phyloP scores from a whole-genome alignment of 2,888 invertebrate species.

The Laspeyria flexula region DNA sequence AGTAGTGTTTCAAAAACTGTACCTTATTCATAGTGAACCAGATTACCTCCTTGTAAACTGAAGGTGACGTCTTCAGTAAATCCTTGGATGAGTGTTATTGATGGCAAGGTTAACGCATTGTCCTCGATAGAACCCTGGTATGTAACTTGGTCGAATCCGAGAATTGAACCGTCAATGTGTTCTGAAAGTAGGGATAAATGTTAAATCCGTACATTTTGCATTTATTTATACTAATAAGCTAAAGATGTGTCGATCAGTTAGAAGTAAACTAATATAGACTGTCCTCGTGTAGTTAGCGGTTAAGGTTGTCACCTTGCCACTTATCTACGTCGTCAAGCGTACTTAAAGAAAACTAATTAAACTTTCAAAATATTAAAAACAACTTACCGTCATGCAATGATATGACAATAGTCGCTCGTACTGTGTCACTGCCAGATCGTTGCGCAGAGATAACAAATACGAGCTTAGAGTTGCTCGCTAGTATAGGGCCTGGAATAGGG shows the following conservation, averaged over 20 bases:
- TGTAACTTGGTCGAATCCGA: slow-evolving; percentile 35
- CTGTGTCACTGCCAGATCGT: slow-evolving; percentile 16
- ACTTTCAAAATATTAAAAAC: too few relatives aligned
- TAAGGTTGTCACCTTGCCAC: too few relatives aligned
- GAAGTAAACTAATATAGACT: too few relatives aligned
- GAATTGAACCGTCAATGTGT: slow-evolving; percentile 12
- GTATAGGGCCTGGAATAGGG: slow-evolving; percentile 23
- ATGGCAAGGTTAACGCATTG: slow-evolving; percentile 28
- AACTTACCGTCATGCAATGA: slow-evolving; percentile 16
- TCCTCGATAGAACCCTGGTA: slow-evolving; percentile 33
- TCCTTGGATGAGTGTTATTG: slow-evolving; percentile 49
- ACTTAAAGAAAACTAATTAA: too few relatives aligned
- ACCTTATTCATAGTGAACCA: neutral
- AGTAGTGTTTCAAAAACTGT: too few relatives aligned
- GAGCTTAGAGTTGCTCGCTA: slow-evolving; percentile 35
- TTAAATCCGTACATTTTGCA: too few relatives aligned
- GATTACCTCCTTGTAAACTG: slow-evolving; percentile 48
- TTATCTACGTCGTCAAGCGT: too few relatives aligned
- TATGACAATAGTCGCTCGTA: slow-evolving; percentile 38
- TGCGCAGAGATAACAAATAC: slow-evolving; percentile 37
- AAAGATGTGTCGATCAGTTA: too few relatives aligned
- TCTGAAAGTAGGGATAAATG: slow-evolving; percentile 20
- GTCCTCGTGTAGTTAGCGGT: too few relatives aligned
- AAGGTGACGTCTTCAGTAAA: slow-evolving; percentile 44
- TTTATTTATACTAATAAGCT: too few relatives aligned